Percentiles rank a stretch among this genome's conserved stretches.
Conservation (phyloP, 2,113 vertebrate species). For the Daubentonia madagascariensis region DNA sequence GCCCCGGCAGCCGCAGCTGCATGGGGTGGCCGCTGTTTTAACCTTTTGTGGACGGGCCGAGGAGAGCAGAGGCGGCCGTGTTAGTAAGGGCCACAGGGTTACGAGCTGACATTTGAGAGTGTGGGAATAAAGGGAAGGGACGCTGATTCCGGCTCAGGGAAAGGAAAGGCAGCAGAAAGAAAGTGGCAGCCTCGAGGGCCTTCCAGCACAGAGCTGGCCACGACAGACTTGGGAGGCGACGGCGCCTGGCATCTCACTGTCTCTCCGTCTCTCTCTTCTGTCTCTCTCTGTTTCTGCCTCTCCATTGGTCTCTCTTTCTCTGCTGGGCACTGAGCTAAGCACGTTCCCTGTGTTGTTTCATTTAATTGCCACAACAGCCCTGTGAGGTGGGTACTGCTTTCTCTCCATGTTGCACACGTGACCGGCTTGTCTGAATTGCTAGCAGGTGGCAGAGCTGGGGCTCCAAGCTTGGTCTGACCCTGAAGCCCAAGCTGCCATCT, state of each 20-base stretch:
- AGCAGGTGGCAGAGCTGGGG: background rate
- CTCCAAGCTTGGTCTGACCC: background rate
- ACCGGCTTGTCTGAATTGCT: too few species aligned
- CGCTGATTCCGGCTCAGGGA: background rate
- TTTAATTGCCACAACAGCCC: background rate
- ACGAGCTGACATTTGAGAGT: background rate
- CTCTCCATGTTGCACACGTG: background rate
- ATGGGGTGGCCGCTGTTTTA: conserved; percentile 47
- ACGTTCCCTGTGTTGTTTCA: background rate
- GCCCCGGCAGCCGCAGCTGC: conserved; percentile 23
- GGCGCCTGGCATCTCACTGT: rapidly evolving
- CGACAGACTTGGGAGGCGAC: background rate
- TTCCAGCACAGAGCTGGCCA: background rate
- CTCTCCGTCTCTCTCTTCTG: background rate
- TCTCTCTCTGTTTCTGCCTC: background rate
- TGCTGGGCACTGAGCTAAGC: background rate
- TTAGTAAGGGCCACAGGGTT: background rate
- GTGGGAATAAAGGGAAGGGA: background rate
- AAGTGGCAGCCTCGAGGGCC: background rate
- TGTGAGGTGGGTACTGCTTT: background rate
- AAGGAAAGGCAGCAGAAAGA: background rate
- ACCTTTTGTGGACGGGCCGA: conserved; percentile 17
- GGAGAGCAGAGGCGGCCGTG: background rate
- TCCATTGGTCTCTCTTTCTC: background rate
- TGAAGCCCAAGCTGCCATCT: background rate